Percentiles rank a stretch among this genome's conserved stretches.
Evolutionary conservation across 1,140 invertebrate species (phyloP).

Genomic region (Pseudomyrmex dendroicus): DNA sequence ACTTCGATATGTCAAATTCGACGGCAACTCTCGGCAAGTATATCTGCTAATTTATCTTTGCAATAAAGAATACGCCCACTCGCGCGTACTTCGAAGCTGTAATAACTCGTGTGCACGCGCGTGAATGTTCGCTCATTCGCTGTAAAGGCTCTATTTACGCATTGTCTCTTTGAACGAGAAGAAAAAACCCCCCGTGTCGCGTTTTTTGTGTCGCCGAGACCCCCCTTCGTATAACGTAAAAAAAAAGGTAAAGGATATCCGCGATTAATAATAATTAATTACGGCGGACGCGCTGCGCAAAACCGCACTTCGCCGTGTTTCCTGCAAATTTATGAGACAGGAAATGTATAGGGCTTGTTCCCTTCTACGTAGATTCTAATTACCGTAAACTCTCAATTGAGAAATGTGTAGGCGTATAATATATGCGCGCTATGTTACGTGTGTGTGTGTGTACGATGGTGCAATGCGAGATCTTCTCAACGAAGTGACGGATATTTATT

Average conservation of each 20-base stretch:
- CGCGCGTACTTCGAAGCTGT: background rate
- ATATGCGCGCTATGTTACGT: background rate
- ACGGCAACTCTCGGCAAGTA: constrained; percentile 15
- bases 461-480: constrained; percentile 21
- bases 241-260: too few relatives aligned
- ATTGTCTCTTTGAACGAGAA: background rate
- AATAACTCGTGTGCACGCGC: background rate
- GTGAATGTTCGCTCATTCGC: background rate
- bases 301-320: constrained; percentile 33
- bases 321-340: constrained; percentile 25
- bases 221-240: too few relatives aligned
- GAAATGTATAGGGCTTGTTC: constrained; percentile 12
- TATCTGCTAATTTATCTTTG: background rate
- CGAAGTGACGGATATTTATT: background rate
- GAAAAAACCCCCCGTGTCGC: background rate
- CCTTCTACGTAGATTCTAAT: constrained; percentile 7
- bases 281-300: background rate
- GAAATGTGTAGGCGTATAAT: constrained; percentile 20
- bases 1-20: constrained; percentile 44
- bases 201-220: background rate
- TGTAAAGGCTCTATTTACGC: background rate
- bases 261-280: background rate
- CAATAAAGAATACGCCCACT: constrained; percentile 1
- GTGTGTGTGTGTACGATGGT: constrained; percentile 11
- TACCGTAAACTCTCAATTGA: constrained; percentile 62